phyloP scores from a whole-genome alignment of 2,797 vertebrate species.

The Amblyraja radiata region DNA sequence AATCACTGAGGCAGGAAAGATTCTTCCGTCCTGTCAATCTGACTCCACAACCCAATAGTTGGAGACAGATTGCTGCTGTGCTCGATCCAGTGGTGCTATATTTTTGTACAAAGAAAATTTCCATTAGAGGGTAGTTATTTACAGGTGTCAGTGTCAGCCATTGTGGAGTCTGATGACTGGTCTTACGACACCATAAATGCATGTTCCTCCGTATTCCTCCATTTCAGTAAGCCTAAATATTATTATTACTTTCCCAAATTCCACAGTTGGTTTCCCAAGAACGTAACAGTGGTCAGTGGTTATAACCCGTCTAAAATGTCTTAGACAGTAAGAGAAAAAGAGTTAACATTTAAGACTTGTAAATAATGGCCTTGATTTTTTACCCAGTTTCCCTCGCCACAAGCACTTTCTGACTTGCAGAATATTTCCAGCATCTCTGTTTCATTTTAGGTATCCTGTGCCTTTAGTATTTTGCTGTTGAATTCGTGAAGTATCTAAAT shows the following conservation, averaged over 20 bases:
- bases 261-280: background rate
- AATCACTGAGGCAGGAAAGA: constrained; percentile 1
- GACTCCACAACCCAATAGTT: background rate
- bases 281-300: too few relatives aligned
- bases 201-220: too few relatives aligned
- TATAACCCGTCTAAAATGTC: background rate
- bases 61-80: background rate
- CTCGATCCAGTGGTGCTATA: background rate
- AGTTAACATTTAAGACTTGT: too few relatives aligned
- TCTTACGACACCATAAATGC: too few relatives aligned
- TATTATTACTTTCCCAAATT: background rate
- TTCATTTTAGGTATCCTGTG: too few relatives aligned
- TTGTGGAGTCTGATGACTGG: background rate
- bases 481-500: background rate
- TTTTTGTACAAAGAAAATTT: background rate
- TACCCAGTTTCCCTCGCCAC: too few relatives aligned
- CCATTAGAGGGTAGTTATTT: constrained; percentile 10
- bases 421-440: too few relatives aligned
- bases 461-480: too few relatives aligned
- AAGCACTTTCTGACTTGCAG: too few relatives aligned
- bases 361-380: too few relatives aligned
- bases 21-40: constrained; percentile 1
- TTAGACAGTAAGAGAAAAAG: background rate
- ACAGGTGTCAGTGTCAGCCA: background rate
- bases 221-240: too few relatives aligned